Base-by-base conservation (phyloP, 2,888 invertebrate genomes). In the Osmoderma eremita region DNA sequence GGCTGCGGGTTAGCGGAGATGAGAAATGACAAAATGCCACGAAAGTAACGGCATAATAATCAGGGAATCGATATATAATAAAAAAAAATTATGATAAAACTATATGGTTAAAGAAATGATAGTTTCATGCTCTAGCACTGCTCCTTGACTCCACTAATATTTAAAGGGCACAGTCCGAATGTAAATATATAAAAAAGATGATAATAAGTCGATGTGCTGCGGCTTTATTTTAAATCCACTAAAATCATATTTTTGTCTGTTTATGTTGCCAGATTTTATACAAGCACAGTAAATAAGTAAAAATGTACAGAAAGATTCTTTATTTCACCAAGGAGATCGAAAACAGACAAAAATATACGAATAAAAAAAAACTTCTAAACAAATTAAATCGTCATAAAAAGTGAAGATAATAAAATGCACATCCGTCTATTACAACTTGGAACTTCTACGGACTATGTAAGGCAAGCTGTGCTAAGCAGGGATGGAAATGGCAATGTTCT, bases 391-490 rank as follows among this genome's bases (percentile, higher is more conserved):
- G 48, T 30, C 6, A 54, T 15, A 49, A 53, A 41, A 63, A 63
- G 2, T 18, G 22, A 22, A 42, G n/a, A 15, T 42, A 36, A 36
- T 36, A 6, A 48, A 20, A 30, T 30, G 62, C 58, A 66, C 62
- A 67, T 61, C 58, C 30, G 41, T 51, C 56, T 49, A 65, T 17
- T 22, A 50, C 30, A 36, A 17, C 58, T 42, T 30, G 2, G 30
- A 30, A 30, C 17, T 56, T 58, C 58, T 68, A 65, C 63, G 42
- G 68, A 70, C 62, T 71, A 75, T 71, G 74, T 77, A 75, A 75
- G 76, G 76, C 77, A 77, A 79, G 79, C 78, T 76, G 81, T 81
- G 81, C 80, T 79, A 78, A 78, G 81, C 81, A 77, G 77, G 76
- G 75, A 73, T 74, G 13, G 45, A 45, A 45, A 48, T 45, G 8